These are phyloP conservation scores for Siderastrea siderea DNA, from an alignment of 92 coral and sea anemone genomes.

Conservation along the genomic window DNA sequence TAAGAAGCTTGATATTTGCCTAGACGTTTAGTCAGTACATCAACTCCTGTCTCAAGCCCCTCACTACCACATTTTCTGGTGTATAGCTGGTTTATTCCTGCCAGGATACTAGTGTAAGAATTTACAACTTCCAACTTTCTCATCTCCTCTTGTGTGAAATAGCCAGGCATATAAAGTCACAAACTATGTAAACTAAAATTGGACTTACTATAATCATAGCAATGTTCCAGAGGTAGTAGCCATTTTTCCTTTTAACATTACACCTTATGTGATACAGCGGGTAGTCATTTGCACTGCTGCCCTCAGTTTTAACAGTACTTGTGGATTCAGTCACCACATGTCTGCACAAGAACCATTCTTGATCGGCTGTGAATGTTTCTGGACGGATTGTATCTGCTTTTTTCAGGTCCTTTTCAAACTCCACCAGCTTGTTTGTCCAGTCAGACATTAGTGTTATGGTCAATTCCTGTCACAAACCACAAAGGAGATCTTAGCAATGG, in stretches of 20 bases:
- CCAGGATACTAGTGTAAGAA: no score
- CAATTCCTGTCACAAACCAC: conserved; percentile 47
- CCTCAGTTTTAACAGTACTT: conserved; percentile 61
- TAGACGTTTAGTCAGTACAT: no score
- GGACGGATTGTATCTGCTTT: conserved; percentile 69
- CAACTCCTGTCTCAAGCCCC: no score
- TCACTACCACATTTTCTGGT: no score
- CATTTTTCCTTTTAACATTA: conserved; percentile 75
- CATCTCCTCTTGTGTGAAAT: background rate
- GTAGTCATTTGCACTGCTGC: conserved; percentile 78
- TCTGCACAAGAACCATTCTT: conserved; percentile 77
- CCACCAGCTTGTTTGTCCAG: conserved; percentile 77
- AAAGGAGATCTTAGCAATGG: background rate
- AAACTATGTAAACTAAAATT: background rate
- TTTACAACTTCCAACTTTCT: no score
- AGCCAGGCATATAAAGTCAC: background rate
- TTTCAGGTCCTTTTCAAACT: conserved; percentile 71
- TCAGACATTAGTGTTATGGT: conserved; percentile 84
- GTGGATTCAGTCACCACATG: conserved; percentile 74
- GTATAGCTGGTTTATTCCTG: no score
- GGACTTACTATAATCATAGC: conserved; percentile 71
- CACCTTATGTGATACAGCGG: conserved; percentile 77
- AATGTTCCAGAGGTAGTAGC: conserved; percentile 84
- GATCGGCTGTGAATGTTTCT: conserved; percentile 77
- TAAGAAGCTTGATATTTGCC: no score